Conservation (phyloP, 1,140 invertebrate species). For the Penaeus japonicus region DNA sequence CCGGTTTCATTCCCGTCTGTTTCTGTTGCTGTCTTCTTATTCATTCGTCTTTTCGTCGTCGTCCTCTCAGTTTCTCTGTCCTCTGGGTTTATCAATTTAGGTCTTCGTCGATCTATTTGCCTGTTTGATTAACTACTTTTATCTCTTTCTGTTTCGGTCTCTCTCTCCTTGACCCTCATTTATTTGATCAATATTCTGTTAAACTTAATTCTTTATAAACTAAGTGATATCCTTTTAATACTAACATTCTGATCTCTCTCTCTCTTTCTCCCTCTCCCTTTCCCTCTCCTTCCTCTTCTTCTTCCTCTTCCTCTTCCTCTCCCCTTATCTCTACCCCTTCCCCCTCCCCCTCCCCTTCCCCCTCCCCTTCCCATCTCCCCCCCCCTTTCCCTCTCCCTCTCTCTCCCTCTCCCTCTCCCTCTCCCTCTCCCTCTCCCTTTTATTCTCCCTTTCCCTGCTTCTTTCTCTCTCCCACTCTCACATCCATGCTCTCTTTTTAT, state of each 20-base stretch:
- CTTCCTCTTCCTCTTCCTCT: neutral
- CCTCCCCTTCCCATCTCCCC: neutral
- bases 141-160: neutral
- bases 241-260: neutral
- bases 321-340: neutral
- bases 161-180: neutral
- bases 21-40: too few species aligned
- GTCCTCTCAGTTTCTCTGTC: too few species aligned
- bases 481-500: neutral
- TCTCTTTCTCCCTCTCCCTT: neutral
- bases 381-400: neutral
- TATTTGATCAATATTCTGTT: too few species aligned
- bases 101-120: too few species aligned
- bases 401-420: neutral
- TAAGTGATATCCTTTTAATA: neutral
- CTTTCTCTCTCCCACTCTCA: neutral
- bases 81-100: too few species aligned
- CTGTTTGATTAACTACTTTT: too few species aligned
- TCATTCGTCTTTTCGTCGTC: too few species aligned
- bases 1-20: too few species aligned
- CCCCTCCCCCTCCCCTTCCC: neutral
- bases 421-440: neutral
- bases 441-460: neutral
- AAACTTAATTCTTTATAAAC: neutral
- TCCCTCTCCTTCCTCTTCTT: neutral